phyloP scores from a whole-genome alignment of 1,140 invertebrate species.

The Zaprionus kolodkinae region DNA sequence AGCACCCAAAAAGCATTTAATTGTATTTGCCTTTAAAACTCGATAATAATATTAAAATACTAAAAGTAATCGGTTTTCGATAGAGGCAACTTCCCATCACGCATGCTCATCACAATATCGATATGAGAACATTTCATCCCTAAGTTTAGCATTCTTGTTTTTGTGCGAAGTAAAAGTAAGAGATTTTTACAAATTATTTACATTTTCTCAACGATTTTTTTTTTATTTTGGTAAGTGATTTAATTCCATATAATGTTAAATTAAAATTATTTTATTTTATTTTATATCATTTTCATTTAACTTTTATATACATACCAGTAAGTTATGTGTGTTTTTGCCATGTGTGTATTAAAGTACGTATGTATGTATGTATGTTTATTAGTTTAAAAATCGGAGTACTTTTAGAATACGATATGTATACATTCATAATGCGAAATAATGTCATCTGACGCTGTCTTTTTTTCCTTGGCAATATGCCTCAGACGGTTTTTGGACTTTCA shows the following conservation, averaged over 20 bases:
- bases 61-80: too few species aligned
- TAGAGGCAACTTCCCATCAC: too few species aligned
- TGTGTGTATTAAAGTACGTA: neutral
- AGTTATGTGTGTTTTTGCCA: neutral
- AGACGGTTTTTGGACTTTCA: neutral
- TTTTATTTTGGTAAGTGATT: conserved; percentile 6
- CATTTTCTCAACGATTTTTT: neutral
- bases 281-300: neutral
- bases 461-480: neutral
- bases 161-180: neutral
- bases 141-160: conserved; percentile 14
- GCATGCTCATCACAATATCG: neutral
- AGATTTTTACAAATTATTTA: neutral
- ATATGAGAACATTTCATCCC: neutral
- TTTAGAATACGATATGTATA: neutral
- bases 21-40: too few species aligned
- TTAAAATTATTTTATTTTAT: neutral
- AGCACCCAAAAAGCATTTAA: too few species aligned
- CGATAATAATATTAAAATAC: too few species aligned
- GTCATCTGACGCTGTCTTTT: neutral
- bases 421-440: neutral
- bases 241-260: too few species aligned
- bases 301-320: neutral
- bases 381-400: neutral
- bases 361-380: neutral